A percentile compares a stretch with the other conserved stretches of the same genome.
These are phyloP conservation scores for Oncorhynchus mykiss DNA, from an alignment of 2,113 vertebrate genomes.

Conservation along the genomic window DNA sequence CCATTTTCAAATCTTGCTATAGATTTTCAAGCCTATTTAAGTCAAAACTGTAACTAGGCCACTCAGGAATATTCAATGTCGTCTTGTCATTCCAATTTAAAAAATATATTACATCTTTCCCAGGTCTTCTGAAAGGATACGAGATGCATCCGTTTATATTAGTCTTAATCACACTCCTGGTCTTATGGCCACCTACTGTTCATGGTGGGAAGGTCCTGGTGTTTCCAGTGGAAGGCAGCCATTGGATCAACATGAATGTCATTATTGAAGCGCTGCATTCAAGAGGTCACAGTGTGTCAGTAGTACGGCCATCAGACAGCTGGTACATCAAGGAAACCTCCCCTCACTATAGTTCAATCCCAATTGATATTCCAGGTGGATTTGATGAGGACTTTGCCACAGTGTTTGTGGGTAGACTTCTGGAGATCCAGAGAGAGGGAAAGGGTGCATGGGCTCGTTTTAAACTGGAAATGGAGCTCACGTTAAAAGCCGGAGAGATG, in stretches of 20 bases:
- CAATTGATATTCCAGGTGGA: conserved; percentile 43
- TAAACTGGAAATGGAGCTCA: conserved; percentile 53
- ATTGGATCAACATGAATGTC: conserved; percentile 75
- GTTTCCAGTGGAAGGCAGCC: conserved; percentile 63
- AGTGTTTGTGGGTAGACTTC: conserved; percentile 39
- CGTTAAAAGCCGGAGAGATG: conserved; percentile 31
- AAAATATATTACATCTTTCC: neutral
- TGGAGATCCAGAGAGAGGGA: conserved; percentile 50
- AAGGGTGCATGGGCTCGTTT: conserved; percentile 37
- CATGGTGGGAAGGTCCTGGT: conserved; percentile 61
- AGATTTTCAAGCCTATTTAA: too few relatives aligned
- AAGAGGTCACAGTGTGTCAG: conserved; percentile 58
- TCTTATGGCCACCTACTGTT: neutral
- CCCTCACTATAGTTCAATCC: conserved; percentile 55
- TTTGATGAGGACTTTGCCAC: conserved; percentile 58
- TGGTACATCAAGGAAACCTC: conserved; percentile 66
- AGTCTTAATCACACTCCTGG: neutral
- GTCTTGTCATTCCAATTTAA: neutral
- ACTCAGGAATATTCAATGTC: too few relatives aligned
- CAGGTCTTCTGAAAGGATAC: too few relatives aligned
- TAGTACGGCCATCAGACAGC: conserved; percentile 57
- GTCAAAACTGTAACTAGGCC: too few relatives aligned
- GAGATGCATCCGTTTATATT: too few relatives aligned
- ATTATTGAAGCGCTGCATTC: conserved; percentile 63
- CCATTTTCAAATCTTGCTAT: too few relatives aligned